A percentile compares a stretch with the other conserved stretches of the same genome.
These are phyloP conservation scores for Leptodactylus fallax DNA, from an alignment of 2,797 vertebrate genomes.

Conservation along the genomic window DNA sequence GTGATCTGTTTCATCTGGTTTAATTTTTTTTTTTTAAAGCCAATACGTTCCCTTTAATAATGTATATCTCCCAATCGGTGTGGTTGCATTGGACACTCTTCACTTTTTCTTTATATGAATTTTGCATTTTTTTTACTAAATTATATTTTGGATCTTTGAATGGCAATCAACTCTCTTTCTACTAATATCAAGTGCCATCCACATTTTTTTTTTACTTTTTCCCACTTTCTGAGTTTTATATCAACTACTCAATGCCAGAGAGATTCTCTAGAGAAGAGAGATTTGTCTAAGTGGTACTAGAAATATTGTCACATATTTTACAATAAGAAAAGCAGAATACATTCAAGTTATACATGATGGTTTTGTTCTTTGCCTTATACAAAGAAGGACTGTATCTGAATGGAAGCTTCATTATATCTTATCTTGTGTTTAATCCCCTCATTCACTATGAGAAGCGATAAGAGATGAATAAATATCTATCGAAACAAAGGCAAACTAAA, in stretches of 20 bases:
- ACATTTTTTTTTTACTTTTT: not conserved
- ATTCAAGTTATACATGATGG: not conserved
- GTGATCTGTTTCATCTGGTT: too few relatives aligned
- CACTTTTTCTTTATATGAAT: too few relatives aligned
- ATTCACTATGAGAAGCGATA: not conserved
- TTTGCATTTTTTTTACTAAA: too few relatives aligned
- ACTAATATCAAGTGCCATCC: conserved; percentile 10
- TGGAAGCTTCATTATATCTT: not conserved
- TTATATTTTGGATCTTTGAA: not conserved
- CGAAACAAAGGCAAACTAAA: not conserved
- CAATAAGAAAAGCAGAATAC: not conserved
- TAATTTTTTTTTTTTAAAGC: too few relatives aligned
- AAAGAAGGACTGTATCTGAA: not conserved
- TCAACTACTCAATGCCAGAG: not conserved
- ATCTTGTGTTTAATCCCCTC: not conserved
- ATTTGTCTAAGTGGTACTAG: not conserved
- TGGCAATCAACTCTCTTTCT: not conserved
- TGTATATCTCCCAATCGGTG: too few relatives aligned
- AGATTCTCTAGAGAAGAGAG: not conserved
- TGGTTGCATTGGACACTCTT: too few relatives aligned
- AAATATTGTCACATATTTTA: not conserved
- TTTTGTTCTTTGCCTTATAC: not conserved
- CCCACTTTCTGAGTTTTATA: not conserved
- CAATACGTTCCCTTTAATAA: too few relatives aligned
- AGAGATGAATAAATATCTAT: not conserved